These are phyloP conservation scores for Catonia carolina DNA, from an alignment of 2,888 invertebrate species.

Conservation along the genomic window DNA sequence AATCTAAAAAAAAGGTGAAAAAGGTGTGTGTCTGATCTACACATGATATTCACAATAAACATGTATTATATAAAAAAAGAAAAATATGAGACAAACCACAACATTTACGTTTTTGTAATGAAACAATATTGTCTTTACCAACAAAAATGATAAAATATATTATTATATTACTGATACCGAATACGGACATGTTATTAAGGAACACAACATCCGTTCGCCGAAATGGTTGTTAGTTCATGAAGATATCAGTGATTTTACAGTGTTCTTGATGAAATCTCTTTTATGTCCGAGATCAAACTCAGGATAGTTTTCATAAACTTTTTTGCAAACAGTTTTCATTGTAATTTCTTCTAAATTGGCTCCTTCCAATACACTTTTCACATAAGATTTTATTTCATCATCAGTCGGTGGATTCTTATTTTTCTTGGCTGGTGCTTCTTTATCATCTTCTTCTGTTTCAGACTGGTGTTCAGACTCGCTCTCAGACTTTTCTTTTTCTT, in stretches of 20 bases:
- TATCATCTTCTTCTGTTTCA: slow-evolving; percentile 43
- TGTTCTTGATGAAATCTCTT: slow-evolving; percentile 85
- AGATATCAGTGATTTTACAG: slow-evolving; percentile 88
- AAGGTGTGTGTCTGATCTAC: no score
- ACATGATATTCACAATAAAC: no score
- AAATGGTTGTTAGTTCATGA: no score
- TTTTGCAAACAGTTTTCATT: slow-evolving; percentile 88
- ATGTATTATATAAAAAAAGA: no score
- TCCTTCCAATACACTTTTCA: slow-evolving; percentile 79
- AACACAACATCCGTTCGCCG: no score
- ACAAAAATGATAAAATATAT: no score
- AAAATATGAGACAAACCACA: no score
- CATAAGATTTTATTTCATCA: slow-evolving; percentile 74
- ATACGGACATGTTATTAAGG: no score
- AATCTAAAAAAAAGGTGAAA: no score
- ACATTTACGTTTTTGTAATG: no score
- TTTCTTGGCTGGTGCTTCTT: slow-evolving; percentile 56
- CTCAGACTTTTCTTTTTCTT: slow-evolving; percentile 37
- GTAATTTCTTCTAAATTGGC: slow-evolving; percentile 86
- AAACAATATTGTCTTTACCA: no score
- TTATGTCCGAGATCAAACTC: slow-evolving; percentile 80
- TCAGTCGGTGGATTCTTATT: slow-evolving; percentile 64
- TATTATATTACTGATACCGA: no score
- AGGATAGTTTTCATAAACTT: slow-evolving; percentile 82
- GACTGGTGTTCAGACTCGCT: not conserved